These are phyloP conservation scores for Caerostris extrusa DNA, from an alignment of 1,140 invertebrate genomes.

Conservation along the genomic window DNA sequence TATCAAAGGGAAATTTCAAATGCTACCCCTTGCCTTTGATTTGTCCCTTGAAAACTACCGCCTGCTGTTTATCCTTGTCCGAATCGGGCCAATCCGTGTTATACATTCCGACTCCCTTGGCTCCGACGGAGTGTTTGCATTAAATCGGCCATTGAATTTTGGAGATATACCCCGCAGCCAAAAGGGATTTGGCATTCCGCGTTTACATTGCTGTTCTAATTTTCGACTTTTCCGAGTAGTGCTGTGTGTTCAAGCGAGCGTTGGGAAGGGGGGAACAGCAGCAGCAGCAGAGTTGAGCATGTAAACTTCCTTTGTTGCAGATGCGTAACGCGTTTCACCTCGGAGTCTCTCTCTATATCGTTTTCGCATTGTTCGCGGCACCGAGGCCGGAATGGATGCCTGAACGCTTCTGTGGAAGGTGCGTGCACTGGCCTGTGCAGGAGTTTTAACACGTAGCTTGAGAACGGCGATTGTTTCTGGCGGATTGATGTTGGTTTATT, in stretches of 20 bases:
- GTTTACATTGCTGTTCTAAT: conserved; percentile 77
- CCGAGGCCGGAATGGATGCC: conserved; percentile 18
- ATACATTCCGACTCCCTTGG: conserved; percentile 51
- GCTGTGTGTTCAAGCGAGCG: conserved; percentile 1
- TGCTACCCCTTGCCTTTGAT: conserved; percentile 72
- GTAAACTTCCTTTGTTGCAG: conserved; percentile 50
- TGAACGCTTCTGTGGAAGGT: conserved; percentile 62
- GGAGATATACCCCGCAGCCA: conserved; percentile 51
- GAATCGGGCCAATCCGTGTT: conserved; percentile 71
- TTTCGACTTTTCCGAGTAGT: conserved; percentile 40
- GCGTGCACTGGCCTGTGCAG: not conserved
- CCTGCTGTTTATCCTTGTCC: conserved; percentile 74
- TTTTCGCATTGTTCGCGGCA: conserved; percentile 50
- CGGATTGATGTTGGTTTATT: not conserved
- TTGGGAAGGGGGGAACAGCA: too few species aligned
- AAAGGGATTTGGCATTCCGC: conserved; percentile 31
- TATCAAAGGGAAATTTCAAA: conserved; percentile 77
- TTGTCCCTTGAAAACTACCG: conserved; percentile 77
- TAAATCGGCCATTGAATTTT: conserved; percentile 76
- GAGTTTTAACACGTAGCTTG: conserved; percentile 40
- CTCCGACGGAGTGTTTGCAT: conserved; percentile 66
- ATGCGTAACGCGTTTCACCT: not conserved
- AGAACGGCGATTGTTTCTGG: not conserved
- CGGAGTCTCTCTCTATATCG: conserved; percentile 22
- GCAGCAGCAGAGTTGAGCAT: conserved; percentile 30